Conservation (phyloP, 2,888 invertebrate genomes). For the Drosophila pseudotalamancana region DNA sequence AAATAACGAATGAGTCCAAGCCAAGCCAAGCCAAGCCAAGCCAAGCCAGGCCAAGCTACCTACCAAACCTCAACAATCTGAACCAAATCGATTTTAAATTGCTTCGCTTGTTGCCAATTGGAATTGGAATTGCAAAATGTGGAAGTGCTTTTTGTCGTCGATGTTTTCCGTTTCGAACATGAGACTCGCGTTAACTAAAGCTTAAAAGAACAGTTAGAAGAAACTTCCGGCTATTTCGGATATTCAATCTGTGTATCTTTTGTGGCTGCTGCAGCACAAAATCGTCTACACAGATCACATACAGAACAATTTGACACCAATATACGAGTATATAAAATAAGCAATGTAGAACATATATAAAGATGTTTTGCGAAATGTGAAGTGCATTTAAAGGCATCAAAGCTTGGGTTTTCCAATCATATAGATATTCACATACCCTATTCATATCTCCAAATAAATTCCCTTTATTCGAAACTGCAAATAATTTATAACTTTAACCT, state of each 20-base stretch:
- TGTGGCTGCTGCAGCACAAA: no score
- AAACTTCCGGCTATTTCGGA: constrained; percentile 5
- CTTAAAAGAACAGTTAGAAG: constrained; percentile 29
- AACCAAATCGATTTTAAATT: constrained; percentile 63
- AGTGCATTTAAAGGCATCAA: no score
- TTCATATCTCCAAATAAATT: no score
- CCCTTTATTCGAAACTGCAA: no score
- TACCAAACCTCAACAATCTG: constrained; percentile 32
- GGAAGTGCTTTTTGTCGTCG: constrained; percentile 48
- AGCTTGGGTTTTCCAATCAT: no score
- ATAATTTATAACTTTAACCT: constrained; percentile 37
- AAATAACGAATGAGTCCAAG: constrained; percentile 12
- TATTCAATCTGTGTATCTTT: no score
- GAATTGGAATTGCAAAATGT: constrained; percentile 47
- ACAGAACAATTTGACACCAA: no score
- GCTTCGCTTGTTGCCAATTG: constrained; percentile 40
- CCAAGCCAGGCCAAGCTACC: constrained; percentile 2
- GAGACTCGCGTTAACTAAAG: constrained; percentile 31
- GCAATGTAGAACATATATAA: no score
- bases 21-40: background rate
- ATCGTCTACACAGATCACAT: no score
- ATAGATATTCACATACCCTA: no score
- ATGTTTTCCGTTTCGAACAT: constrained; percentile 30
- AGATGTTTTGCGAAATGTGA: no score
- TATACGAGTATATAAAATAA: no score